Conservation (phyloP, 2,797 vertebrate genomes). For the Remorina albescens region DNA sequence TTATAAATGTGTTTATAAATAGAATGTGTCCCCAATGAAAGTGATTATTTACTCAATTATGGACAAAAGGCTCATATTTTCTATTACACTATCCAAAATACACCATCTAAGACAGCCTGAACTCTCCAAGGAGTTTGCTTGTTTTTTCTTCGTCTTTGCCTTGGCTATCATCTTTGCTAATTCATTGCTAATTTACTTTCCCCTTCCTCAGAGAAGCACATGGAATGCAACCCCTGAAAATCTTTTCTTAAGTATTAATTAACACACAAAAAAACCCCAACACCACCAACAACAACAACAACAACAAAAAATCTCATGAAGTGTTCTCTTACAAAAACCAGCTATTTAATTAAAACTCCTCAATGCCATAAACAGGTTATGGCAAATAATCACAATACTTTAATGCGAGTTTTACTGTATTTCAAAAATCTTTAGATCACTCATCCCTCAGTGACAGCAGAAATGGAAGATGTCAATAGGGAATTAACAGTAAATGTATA, state of each 20-base stretch:
- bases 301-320: too few species aligned
- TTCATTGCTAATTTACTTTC: constrained; percentile 35
- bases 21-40: background rate
- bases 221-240: constrained; percentile 5
- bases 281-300: too few species aligned
- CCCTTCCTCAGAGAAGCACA: constrained; percentile 2
- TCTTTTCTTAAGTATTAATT: background rate
- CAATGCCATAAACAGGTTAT: background rate
- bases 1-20: too few species aligned
- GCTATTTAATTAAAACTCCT: background rate
- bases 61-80: background rate
- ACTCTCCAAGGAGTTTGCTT: constrained; percentile 6
- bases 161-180: background rate
- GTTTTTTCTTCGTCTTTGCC: background rate
- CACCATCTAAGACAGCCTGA: background rate
- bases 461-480: background rate
- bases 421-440: too few species aligned
- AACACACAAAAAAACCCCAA: background rate
- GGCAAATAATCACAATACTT: background rate
- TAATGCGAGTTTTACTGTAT: too few species aligned
- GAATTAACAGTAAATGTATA: background rate
- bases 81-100: background rate
- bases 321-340: background rate
- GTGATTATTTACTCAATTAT: background rate
- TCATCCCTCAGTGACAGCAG: background rate